phyloP scores from a whole-genome alignment of 2,888 invertebrate species.

The Erebia epiphron region DNA sequence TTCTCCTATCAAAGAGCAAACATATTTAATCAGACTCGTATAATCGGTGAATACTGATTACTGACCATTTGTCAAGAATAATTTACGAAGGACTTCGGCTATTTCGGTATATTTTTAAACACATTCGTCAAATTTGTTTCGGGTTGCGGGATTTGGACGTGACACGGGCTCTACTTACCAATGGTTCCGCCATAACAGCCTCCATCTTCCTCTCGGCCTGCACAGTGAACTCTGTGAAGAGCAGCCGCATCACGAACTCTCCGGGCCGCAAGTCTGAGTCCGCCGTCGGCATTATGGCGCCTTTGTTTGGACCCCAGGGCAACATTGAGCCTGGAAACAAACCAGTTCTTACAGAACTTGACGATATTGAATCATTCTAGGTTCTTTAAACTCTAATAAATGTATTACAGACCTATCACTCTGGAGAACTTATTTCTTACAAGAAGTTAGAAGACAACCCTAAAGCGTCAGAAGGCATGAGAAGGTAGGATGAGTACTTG shows the following conservation, averaged over 20 bases:
- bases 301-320: conserved; percentile 93
- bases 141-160: too few species aligned
- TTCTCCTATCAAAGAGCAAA: conserved; percentile 86
- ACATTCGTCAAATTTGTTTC: too few species aligned
- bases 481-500: too few species aligned
- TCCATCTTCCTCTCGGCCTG: conserved; percentile 98
- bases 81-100: too few species aligned
- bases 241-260: conserved; percentile 97
- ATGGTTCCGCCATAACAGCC: conserved; percentile 94
- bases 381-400: too few species aligned
- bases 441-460: too few species aligned
- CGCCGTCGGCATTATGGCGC: conserved; percentile 79
- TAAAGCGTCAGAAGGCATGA: too few species aligned
- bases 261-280: conserved; percentile 92
- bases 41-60: too few species aligned
- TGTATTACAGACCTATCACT: background rate
- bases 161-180: conserved; percentile 75
- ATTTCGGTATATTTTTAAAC: too few species aligned
- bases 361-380: background rate
- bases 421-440: too few species aligned
- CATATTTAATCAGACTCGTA: background rate
- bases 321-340: conserved; percentile 83
- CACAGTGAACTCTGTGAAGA: conserved; percentile 97
- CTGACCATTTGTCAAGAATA: too few species aligned
- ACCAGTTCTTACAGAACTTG: background rate